Base-by-base conservation (phyloP, 2,113 vertebrate species). In the Ifrita kowaldi region DNA sequence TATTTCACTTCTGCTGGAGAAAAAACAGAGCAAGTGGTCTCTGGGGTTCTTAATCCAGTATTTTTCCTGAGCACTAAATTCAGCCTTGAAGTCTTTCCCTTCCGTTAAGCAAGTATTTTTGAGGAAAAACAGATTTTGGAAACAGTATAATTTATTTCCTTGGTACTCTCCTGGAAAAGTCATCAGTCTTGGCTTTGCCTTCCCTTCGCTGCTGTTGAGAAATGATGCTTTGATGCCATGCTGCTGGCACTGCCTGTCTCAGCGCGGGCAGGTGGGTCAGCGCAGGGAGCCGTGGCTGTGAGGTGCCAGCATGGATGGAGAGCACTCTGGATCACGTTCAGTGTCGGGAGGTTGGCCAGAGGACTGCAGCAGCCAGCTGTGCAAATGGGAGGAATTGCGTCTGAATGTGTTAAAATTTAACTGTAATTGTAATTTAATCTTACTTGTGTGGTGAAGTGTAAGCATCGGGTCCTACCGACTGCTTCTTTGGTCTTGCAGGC, bases 391-490 rank as follows among this genome's bases (percentile, higher is more conserved):
- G 57, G 68, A 22, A 23, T 27, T 71, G 56, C 57, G 63, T 47
- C 60, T 30, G 68, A 78, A 47, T 0, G 17, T n/a, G 52, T 59
- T 81, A 68, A 77, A 77, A 1, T 68, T 81, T 35, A 63, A 32
- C 69, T 70, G 59, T 10, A 74, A 49, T 69, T 84, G 41, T 49
- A 33, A 63, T 77, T 63, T 28, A 70, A 12, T 42, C 33, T 11
- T 28, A 23, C 37, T 60, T 19, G 9, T 16, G 32, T 33, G 30
- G 46, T n/a, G 37, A 23, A 12, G 19, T 22, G 12, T 37, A 17
- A 69, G 41, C 28, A 2, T 8, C 0, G 2, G 9, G 15, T 41
- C 2, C 1, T 44, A 12, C 46, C 0, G 0, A 57, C 3, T 57
- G 10, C n/a, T 76, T 13, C 41, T 67, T 68, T 42, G 49, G 13